Evolutionary conservation across 2,797 vertebrate genomes (phyloP).

Genomic region (Echiichthys vipera): DNA sequence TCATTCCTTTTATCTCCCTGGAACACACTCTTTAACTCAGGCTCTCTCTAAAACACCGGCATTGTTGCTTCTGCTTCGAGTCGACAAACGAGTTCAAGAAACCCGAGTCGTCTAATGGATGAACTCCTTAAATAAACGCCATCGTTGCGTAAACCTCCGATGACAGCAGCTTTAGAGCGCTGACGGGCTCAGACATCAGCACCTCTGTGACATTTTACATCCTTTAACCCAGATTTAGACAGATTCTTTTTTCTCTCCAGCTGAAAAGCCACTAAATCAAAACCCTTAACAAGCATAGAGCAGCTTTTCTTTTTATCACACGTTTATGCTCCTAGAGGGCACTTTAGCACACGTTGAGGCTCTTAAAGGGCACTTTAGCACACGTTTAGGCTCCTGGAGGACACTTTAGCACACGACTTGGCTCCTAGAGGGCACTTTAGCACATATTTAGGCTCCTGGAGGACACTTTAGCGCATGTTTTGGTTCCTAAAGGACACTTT

Average conservation of each 20-base stretch:
- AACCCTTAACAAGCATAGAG: conserved; percentile 46
- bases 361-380: too few relatives aligned
- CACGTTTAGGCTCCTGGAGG: too few relatives aligned
- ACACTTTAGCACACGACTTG: too few relatives aligned
- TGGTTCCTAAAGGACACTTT: too few relatives aligned
- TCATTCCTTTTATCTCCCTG: conserved; percentile 62
- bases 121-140: conserved; percentile 59
- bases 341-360: too few relatives aligned
- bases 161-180: conserved; percentile 30
- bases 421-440: too few relatives aligned
- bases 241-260: conserved; percentile 7
- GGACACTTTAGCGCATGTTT: too few relatives aligned
- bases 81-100: conserved; percentile 62
- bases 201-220: conserved; percentile 50
- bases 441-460: too few relatives aligned
- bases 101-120: conserved; percentile 67
- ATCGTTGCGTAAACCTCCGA: conserved; percentile 45
- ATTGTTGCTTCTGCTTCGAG: conserved; percentile 43
- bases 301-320: too few relatives aligned
- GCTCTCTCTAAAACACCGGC: conserved; percentile 26
- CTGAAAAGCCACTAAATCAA: conserved; percentile 52
- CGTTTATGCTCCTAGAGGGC: too few relatives aligned
- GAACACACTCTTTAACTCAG: conserved; percentile 54
- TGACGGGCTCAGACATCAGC: conserved; percentile 28
- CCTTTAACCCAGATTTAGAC: conserved; percentile 54